These are phyloP conservation scores for Psittacula cyanocephala DNA, from an alignment of 2,113 vertebrate genomes.

Conservation along the genomic window DNA sequence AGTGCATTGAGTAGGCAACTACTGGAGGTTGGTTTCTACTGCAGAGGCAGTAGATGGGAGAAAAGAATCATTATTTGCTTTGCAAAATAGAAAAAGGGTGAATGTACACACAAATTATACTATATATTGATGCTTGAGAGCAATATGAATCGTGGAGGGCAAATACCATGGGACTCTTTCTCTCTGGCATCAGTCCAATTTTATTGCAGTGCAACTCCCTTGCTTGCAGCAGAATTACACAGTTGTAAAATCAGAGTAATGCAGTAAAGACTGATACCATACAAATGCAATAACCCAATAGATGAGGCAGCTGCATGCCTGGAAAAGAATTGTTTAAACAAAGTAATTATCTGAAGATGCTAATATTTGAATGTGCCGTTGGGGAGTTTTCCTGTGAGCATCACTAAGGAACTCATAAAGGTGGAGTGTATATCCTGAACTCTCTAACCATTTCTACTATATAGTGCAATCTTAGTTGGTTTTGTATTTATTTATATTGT, in stretches of 20 bases:
- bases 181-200: slow-evolving; percentile 23
- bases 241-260: slow-evolving; percentile 38
- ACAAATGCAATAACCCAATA: slow-evolving; percentile 49
- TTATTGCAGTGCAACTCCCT: slow-evolving; percentile 29
- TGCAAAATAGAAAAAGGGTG: slow-evolving; percentile 18
- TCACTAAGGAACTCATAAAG: slow-evolving; percentile 48
- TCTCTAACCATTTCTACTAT: slow-evolving; percentile 71
- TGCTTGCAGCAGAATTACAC: slow-evolving; percentile 47
- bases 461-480: slow-evolving; percentile 80
- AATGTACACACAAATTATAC: slow-evolving; percentile 36
- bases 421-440: slow-evolving; percentile 62
- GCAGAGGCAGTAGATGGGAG: slow-evolving; percentile 12
- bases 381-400: slow-evolving; percentile 43
- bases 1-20: neutral
- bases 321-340: slow-evolving; percentile 27
- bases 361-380: slow-evolving; percentile 32
- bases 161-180: slow-evolving; percentile 32
- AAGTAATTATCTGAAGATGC: slow-evolving; percentile 40
- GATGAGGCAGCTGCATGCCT: slow-evolving; percentile 29
- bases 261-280: slow-evolving; percentile 21
- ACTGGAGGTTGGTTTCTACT: slow-evolving; percentile 15
- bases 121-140: slow-evolving; percentile 47
- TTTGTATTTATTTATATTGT: slow-evolving; percentile 85
- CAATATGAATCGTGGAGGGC: slow-evolving; percentile 3
- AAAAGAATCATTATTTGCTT: slow-evolving; percentile 22